These are phyloP conservation scores for Umimayanthus chanpuru DNA, from an alignment of 92 coral and sea anemone species.

Conservation along the genomic window DNA sequence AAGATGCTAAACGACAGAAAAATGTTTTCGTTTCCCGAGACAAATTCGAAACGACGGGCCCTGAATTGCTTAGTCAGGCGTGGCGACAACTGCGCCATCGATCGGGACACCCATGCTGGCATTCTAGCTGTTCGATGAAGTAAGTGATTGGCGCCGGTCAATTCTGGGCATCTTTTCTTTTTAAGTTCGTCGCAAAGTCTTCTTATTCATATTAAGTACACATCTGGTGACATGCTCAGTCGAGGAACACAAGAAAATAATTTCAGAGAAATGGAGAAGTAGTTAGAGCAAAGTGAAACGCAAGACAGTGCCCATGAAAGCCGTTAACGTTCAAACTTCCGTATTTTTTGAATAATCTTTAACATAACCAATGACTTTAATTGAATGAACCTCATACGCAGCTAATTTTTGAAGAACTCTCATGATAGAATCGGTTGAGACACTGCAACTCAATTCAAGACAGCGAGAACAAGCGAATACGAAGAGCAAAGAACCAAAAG, in stretches of 20 bases:
- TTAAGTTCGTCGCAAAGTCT: not conserved
- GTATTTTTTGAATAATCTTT: no score
- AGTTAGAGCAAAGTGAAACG: not conserved
- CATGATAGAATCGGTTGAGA: no score
- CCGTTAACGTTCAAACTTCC: not conserved
- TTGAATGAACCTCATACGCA: not conserved
- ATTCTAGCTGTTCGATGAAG: no score
- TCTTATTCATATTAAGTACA: no score
- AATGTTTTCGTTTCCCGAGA: no score
- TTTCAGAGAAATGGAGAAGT: not conserved
- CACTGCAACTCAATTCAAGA: not conserved
- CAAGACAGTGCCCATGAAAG: not conserved
- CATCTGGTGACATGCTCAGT: not conserved
- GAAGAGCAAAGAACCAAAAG: not conserved
- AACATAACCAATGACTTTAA: not conserved
- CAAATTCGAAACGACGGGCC: no score
- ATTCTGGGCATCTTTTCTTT: not conserved
- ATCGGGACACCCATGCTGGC: no score
- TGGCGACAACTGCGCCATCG: no score
- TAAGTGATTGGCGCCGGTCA: not conserved
- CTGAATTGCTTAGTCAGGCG: no score
- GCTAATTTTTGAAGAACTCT: not conserved
- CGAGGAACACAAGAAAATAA: not conserved
- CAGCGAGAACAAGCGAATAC: not conserved
- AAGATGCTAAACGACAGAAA: not conserved